Evolutionary conservation across 2,888 invertebrate species (phyloP), one percentile per base, ranked within the genome.

Genomic region (Parnassius orleans): DNA sequence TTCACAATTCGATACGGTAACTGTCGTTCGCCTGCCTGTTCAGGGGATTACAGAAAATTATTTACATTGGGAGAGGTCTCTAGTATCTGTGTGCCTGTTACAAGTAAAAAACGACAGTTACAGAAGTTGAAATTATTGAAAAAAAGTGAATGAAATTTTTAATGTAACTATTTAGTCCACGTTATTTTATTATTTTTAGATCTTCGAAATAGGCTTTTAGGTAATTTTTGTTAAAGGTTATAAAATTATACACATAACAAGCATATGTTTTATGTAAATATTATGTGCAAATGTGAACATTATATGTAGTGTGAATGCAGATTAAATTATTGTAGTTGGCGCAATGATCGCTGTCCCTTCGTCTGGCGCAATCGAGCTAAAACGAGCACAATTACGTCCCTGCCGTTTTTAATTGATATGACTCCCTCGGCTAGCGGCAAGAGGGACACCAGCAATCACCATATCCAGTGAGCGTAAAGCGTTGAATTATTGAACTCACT

Each of bases 401-500:
- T 76, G 74, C 75, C 78, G 77, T 74, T 80, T 83, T 84, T 88
- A 88, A 88, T 88, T 88, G 87, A 85, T 84, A 78, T 76, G 72
- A 75, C 77, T 80, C 79, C 75, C 77, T 75, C 71, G 70, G 62
- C 59, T 61, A 63, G 63, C 63, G 65, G 65, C 66, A 64, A 65
- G 63, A 62, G 64, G 61, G 70, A 70, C 71, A 68, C 72, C 68
- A 69, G 53, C 33, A 48, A 44, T 52, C 73, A 68, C 24, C 57
- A 59, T 63, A 67, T 65, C 66, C 68, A 65, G 43, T 61, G 64
- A 64, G 48, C 43, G 24, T 14, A n/a, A 51, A 9, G 11, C 46
- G 19, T 58, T 58, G 51, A 53, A 44, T 58, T 55, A 58, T 54
- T 43, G 19, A 48, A 33, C 57, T 50, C 43, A 57, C 42, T 12